These are phyloP conservation scores for Latheticus oryzae DNA, from an alignment of 2,888 invertebrate genomes.

Conservation along the genomic window DNA sequence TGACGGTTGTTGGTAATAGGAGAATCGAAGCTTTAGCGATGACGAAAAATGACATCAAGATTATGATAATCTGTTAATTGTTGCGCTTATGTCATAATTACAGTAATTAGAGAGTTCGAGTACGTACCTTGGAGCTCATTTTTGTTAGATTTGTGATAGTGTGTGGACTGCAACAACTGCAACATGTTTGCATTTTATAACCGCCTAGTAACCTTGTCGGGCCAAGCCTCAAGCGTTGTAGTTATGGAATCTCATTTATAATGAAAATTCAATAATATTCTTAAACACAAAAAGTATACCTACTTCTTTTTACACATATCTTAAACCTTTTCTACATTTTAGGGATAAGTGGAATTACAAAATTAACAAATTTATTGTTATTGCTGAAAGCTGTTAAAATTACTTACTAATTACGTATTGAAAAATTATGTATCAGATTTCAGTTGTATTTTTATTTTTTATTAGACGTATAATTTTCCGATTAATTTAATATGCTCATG, in stretches of 20 bases:
- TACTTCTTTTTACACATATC: no score
- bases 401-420: no score
- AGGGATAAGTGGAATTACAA: no score
- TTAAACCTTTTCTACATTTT: no score
- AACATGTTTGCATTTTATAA: conserved; percentile 40
- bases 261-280: no score
- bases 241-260: no score
- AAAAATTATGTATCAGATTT: conserved; percentile 2
- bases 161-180: conserved; percentile 35
- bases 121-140: conserved; percentile 50
- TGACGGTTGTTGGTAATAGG: conserved; percentile 47
- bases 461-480: conserved; percentile 1
- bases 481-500: no score
- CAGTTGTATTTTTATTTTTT: background rate
- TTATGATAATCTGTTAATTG: conserved; percentile 25
- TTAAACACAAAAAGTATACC: no score
- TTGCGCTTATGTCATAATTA: conserved; percentile 6
- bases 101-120: conserved; percentile 14
- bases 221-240: conserved; percentile 24
- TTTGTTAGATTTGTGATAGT: conserved; percentile 40
- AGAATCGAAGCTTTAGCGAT: conserved; percentile 40
- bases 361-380: no score
- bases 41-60: conserved; percentile 28
- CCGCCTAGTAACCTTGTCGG: conserved; percentile 38
- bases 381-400: no score